Conservation (phyloP, 2,888 invertebrate genomes). For the Octonoba sinensis region DNA sequence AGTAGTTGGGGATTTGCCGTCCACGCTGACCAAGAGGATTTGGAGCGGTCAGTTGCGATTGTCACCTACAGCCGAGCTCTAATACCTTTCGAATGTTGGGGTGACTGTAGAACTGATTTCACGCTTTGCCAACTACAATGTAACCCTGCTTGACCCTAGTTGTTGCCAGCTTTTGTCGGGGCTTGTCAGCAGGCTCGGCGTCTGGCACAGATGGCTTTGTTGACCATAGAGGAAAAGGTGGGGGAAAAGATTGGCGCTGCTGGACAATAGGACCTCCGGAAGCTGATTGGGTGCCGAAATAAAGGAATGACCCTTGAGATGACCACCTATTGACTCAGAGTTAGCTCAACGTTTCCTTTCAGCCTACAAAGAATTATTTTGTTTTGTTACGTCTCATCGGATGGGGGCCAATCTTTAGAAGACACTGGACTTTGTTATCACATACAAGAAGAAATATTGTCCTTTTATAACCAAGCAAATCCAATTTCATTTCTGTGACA, state of each 20-base stretch:
- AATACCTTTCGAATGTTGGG: constrained; percentile 51
- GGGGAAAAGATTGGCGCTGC: constrained; percentile 14
- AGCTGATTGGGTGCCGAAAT: constrained; percentile 35
- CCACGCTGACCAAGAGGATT: constrained; percentile 49
- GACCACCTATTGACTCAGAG: constrained; percentile 44
- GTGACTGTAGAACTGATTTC: constrained; percentile 45
- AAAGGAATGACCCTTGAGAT: constrained; percentile 33
- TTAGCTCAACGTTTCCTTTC: constrained; percentile 13
- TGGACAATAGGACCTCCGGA: constrained; percentile 42
- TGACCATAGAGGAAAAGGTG: constrained; percentile 41
- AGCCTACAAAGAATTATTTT: background rate
- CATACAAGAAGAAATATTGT: background rate
- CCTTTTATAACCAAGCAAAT: too few species aligned
- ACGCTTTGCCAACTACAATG: constrained; percentile 32
- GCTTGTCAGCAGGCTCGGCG: constrained; percentile 21
- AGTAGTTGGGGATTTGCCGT: constrained; percentile 20
- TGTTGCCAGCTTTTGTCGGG: constrained; percentile 47
- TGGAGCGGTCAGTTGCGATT: constrained; percentile 51
- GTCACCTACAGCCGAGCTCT: constrained; percentile 41
- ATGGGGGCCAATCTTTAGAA: background rate
- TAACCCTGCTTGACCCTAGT: constrained; percentile 55
- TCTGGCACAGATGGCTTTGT: constrained; percentile 23
- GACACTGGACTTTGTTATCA: background rate
- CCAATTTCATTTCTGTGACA: too few species aligned
- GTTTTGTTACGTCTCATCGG: constrained; percentile 9